Base-by-base conservation (phyloP, 2,797 vertebrate genomes). In the Poecilia velifera region DNA sequence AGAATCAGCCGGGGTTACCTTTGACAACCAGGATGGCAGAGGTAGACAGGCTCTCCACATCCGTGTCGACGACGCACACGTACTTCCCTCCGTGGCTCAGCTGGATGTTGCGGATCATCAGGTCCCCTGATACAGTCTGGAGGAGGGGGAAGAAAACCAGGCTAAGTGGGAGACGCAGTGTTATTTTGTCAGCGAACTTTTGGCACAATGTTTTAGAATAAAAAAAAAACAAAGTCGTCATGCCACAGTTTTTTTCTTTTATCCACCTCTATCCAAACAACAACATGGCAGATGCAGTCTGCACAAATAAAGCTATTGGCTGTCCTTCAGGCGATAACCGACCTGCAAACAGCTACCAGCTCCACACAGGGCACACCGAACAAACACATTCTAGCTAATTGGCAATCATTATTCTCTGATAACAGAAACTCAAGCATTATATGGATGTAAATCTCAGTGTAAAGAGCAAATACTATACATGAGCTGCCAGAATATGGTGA, bases 41-140 rank as follows among this genome's bases (percentile, higher is more conserved):
- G 6, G 97, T 96, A 4, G 97, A 98, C 81, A 98, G 95, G 0
- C 96, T 98, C 88, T 99, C 98, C 78, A 98, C 98, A 2, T 96
- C 97, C 0, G 98, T 99, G 91, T 97, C 97, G 76, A 98, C 96
- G 90, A 97, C 93, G 10, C 98, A 99, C 39, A 98, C 96, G 0
- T 99, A 99, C 78, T 97, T 97, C 34, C 98, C 98, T 49, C 96
- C 97, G 2, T 99, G 97, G 76, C 96, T 97, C 86, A 99, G 94
- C 93, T 98, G 98, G 89, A 98, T 97, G 95, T 98, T 98, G 79
- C 98, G 96, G 89, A 99, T 97, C 98, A 98, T 97, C 77, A 99
- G 88, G 90, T 99, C 98, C 0, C 98, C 98, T 0, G 98, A 96
- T 1, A 97, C 94, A 66, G 92, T 97, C 98, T 99, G 82, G 16